Percentiles rank a stretch among this genome's conserved stretches.
phyloP scores from a whole-genome alignment of 2,797 vertebrate genomes.

The Nyctibius grandis region DNA sequence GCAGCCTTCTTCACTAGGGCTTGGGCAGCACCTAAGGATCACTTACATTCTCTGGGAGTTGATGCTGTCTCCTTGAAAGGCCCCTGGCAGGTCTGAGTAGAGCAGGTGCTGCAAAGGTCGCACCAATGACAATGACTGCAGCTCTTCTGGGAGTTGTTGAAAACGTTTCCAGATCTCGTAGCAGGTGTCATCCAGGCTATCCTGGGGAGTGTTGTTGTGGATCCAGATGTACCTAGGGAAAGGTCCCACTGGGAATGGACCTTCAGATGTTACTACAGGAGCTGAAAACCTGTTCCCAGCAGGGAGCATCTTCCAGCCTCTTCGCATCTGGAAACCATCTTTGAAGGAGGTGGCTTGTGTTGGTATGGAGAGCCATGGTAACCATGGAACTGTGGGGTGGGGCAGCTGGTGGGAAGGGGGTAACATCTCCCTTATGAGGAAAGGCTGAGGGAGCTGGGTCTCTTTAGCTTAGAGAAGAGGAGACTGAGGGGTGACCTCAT shows the following conservation, averaged over 20 bases:
- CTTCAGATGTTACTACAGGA: neutral
- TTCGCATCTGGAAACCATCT: neutral
- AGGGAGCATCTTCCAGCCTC: slow-evolving; percentile 40
- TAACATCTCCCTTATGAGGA: no score
- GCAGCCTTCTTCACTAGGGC: neutral
- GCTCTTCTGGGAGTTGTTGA: slow-evolving; percentile 37
- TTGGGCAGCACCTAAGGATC: no score
- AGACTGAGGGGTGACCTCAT: no score
- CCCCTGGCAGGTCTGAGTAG: neutral
- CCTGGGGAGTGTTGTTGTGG: slow-evolving; percentile 73
- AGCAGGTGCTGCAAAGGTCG: neutral
- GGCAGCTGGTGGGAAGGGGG: neutral
- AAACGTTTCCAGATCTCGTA: slow-evolving; percentile 76
- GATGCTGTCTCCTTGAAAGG: neutral
- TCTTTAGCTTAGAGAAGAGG: no score
- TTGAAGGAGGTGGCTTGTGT: neutral
- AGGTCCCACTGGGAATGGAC: slow-evolving; percentile 64
- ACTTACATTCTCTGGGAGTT: slow-evolving; percentile 54
- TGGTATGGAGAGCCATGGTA: slow-evolving; percentile 53
- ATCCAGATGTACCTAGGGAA: slow-evolving; percentile 82
- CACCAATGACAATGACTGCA: slow-evolving; percentile 3
- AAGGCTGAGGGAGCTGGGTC: no score
- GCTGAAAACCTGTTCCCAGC: neutral
- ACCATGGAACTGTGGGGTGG: slow-evolving; percentile 43
- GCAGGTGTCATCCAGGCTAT: slow-evolving; percentile 77